These are phyloP conservation scores for Rhinella marina DNA, from an alignment of 2,797 vertebrate genomes.

Conservation along the genomic window DNA sequence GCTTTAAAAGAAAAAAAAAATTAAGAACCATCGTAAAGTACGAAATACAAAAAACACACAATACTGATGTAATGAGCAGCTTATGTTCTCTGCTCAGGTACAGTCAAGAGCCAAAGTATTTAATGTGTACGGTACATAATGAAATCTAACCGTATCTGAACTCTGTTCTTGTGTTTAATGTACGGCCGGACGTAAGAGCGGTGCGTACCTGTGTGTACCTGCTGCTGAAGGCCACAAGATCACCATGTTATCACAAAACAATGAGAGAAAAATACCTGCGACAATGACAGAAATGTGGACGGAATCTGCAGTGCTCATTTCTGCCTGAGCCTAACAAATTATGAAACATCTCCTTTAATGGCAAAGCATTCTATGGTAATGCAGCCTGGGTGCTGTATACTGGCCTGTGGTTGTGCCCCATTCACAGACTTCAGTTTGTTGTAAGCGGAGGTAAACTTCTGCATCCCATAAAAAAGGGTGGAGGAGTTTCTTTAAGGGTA, in stretches of 20 bases:
- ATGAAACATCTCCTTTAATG: too few relatives aligned
- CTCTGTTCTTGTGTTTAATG: slow-evolving; percentile 37
- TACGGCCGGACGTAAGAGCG: background rate
- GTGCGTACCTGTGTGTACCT: slow-evolving; percentile 43
- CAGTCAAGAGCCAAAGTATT: background rate
- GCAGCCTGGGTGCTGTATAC: too few relatives aligned
- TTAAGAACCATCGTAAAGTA: background rate
- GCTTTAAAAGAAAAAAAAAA: too few relatives aligned
- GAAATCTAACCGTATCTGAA: slow-evolving; percentile 1
- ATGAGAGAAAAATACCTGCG: background rate
- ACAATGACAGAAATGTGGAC: background rate
- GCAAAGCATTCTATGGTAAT: too few relatives aligned
- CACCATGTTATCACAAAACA: slow-evolving; percentile 33
- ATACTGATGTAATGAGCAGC: background rate
- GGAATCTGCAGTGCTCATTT: background rate
- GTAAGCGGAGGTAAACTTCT: too few relatives aligned
- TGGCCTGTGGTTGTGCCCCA: too few relatives aligned
- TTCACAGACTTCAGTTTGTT: too few relatives aligned
- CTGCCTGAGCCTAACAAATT: too few relatives aligned
- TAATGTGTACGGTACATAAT: background rate
- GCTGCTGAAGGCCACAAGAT: slow-evolving; percentile 27
- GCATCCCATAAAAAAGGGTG: too few relatives aligned
- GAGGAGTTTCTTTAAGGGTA: too few relatives aligned
- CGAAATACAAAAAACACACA: background rate
- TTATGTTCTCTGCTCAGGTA: background rate